These are phyloP conservation scores for Cetoscarus ocellatus DNA, from an alignment of 2,797 vertebrate species.

Conservation along the genomic window DNA sequence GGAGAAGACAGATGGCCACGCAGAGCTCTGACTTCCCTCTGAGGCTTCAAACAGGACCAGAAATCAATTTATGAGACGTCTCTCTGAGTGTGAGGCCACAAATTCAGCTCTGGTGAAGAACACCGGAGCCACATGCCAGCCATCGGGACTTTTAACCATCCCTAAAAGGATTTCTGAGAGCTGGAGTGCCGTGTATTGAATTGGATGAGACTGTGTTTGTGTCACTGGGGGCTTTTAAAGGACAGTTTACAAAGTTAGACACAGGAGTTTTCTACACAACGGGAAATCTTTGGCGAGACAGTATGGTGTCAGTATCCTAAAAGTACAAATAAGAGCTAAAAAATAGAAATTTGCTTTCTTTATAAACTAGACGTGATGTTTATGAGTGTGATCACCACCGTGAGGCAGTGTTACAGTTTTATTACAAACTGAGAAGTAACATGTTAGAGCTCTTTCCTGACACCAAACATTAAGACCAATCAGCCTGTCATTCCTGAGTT, in stretches of 20 bases:
- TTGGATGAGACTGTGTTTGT: constrained; percentile 50
- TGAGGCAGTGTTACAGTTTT: no score
- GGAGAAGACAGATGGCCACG: constrained; percentile 74
- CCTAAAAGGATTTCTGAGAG: constrained; percentile 73
- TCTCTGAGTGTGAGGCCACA: constrained; percentile 66
- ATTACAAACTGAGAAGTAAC: no score
- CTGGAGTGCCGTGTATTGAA: constrained; percentile 60
- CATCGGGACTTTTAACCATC: constrained; percentile 51
- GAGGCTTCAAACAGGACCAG: constrained; percentile 65
- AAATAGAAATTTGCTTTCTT: no score
- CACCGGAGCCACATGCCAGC: constrained; percentile 59
- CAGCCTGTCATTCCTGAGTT: no score
- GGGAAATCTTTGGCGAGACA: constrained; percentile 7
- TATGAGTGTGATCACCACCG: no score
- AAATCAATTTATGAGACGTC: constrained; percentile 76
- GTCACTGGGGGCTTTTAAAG: constrained; percentile 52
- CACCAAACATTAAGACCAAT: no score
- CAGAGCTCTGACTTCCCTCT: constrained; percentile 54
- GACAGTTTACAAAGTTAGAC: constrained; percentile 55
- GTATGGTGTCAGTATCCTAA: not conserved
- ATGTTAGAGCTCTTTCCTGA: no score
- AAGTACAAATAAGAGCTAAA: constrained; percentile 6
- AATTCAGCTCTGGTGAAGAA: constrained; percentile 76
- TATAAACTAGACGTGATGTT: no score
- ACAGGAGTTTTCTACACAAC: not conserved